These are phyloP conservation scores for Drosophila truncata DNA, from an alignment of 1,140 invertebrate genomes.

Conservation along the genomic window DNA sequence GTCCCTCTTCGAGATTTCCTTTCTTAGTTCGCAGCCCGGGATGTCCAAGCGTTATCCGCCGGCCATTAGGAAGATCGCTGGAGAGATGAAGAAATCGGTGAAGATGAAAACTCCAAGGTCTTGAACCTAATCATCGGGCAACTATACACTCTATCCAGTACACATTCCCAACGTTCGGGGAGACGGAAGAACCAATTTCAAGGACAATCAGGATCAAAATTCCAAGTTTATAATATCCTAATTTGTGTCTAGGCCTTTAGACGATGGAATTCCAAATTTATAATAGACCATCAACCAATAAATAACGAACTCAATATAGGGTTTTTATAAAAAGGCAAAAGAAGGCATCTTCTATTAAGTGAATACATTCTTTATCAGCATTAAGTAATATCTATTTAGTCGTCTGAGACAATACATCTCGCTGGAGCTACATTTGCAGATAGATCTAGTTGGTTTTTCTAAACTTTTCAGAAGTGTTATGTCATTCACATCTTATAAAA, in stretches of 20 bases:
- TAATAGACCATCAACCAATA: slow-evolving; percentile 45
- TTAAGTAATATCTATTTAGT: background rate
- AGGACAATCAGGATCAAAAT: slow-evolving; percentile 14
- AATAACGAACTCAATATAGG: slow-evolving; percentile 35
- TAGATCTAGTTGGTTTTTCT: background rate
- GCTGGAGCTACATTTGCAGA: background rate
- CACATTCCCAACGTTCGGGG: background rate
- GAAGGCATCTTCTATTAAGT: background rate
- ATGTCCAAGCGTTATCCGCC: slow-evolving; percentile 73
- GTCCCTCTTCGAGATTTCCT: slow-evolving; percentile 74
- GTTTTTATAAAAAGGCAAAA: background rate
- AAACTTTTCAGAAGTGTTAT: background rate
- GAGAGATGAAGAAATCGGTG: slow-evolving; percentile 58
- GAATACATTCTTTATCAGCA: background rate
- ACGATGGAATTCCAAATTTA: slow-evolving; percentile 28
- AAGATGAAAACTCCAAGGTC: slow-evolving; percentile 32
- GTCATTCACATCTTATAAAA: background rate
- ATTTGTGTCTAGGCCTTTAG: background rate
- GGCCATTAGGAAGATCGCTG: slow-evolving; percentile 69
- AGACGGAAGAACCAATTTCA: background rate
- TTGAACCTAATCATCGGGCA: background rate
- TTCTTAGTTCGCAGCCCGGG: slow-evolving; percentile 72
- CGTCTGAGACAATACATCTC: background rate
- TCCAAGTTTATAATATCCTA: background rate
- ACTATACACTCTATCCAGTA: slow-evolving; percentile 2